These are phyloP conservation scores for Melanogrammus aeglefinus DNA, from an alignment of 2,797 vertebrate genomes.

Conservation along the genomic window DNA sequence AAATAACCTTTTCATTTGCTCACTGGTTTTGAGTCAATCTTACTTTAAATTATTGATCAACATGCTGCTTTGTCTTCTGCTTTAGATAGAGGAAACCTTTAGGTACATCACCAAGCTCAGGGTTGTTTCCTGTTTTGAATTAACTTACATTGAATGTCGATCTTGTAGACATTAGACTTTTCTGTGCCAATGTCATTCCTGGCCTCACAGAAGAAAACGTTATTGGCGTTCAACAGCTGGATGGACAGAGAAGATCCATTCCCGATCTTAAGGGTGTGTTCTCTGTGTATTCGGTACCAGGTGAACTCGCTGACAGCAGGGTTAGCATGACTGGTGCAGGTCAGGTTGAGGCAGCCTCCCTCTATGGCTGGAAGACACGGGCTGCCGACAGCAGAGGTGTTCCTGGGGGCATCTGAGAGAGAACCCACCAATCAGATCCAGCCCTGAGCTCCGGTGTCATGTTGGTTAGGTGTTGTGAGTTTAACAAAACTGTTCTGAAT, in stretches of 20 bases:
- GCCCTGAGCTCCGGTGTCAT: too few relatives aligned
- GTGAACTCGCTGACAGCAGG: slow-evolving; percentile 6
- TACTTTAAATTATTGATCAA: too few relatives aligned
- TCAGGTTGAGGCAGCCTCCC: slow-evolving; percentile 13
- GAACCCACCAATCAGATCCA: not conserved
- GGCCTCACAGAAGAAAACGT: not conserved
- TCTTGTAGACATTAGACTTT: not conserved
- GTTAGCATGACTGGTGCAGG: slow-evolving; percentile 19
- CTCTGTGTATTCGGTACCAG: slow-evolving; percentile 6
- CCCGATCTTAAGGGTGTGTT: not conserved
- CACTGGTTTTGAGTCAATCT: too few relatives aligned
- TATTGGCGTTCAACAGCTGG: not conserved
- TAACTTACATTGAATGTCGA: not conserved
- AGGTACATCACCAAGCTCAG: too few relatives aligned
- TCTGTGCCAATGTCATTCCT: not conserved
- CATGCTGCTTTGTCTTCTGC: too few relatives aligned
- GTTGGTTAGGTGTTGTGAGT: too few relatives aligned
- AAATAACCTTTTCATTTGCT: too few relatives aligned
- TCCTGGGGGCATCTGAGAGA: slow-evolving; percentile 14
- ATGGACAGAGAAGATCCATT: not conserved
- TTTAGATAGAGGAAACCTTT: too few relatives aligned
- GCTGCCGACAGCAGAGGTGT: slow-evolving; percentile 6
- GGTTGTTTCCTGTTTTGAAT: not conserved
- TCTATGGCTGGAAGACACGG: not conserved
- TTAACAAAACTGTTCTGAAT: too few relatives aligned